phyloP scores from a whole-genome alignment of 2,888 invertebrate genomes.

The Sabellastarte sp. region DNA sequence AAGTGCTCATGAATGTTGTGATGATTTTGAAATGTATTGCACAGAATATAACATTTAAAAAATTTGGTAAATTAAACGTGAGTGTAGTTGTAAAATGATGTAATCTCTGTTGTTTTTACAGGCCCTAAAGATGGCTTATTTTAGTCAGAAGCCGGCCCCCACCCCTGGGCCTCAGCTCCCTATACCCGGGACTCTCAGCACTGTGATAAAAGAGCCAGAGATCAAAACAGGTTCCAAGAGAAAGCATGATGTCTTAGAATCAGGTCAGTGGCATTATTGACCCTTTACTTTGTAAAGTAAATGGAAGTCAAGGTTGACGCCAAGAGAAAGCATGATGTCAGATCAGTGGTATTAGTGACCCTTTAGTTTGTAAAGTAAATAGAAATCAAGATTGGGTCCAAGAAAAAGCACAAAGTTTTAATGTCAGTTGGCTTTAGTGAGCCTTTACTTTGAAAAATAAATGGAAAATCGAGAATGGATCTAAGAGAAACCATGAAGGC shows the following conservation, averaged over 20 bases:
- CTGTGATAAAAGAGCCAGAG: slow-evolving; percentile 64
- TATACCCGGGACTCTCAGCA: slow-evolving; percentile 27
- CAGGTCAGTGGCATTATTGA: slow-evolving; percentile 9
- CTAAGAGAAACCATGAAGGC: too few species aligned
- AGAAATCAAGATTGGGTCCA: too few species aligned
- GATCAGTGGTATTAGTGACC: not conserved
- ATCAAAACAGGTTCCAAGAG: slow-evolving; percentile 73
- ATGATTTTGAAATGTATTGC: too few species aligned
- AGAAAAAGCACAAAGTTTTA: too few species aligned
- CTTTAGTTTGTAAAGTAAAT: not conserved
- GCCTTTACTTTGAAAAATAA: not conserved
- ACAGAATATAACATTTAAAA: too few species aligned
- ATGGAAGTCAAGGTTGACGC: not conserved
- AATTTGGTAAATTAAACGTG: too few species aligned
- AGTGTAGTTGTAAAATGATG: too few species aligned
- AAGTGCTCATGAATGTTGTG: too few species aligned
- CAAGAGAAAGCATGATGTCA: too few species aligned
- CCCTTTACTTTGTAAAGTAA: not conserved
- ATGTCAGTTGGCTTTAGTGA: too few species aligned
- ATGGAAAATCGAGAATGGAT: too few species aligned
- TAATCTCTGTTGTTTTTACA: too few species aligned
- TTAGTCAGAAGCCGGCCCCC: slow-evolving; percentile 86
- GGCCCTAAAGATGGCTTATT: slow-evolving; percentile 86
- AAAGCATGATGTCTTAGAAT: slow-evolving; percentile 63
- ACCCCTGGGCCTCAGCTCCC: slow-evolving; percentile 82